Base-by-base conservation (phyloP, 2,888 invertebrate genomes). In the Netelia fuscicornis region DNA sequence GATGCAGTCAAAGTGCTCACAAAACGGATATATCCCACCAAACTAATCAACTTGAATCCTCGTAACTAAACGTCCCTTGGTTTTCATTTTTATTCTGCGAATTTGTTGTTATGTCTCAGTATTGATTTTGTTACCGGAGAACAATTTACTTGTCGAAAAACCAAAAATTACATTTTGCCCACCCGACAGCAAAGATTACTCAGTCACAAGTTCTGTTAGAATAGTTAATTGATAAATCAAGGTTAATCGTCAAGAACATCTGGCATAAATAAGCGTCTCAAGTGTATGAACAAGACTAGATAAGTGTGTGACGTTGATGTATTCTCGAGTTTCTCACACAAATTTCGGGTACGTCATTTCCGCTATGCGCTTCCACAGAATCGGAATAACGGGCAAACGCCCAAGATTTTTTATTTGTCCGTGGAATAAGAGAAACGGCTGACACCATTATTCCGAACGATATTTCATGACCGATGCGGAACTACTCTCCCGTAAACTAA, bases 331-430 rank as follows among this genome's bases (percentile, higher is more conserved):
- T 11, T 48, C 79, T 75, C 56, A 37, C 48, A 30, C 17, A n/a
- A 60, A 70, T 74, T 74, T 62, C 74, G 44, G 11, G 37, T 13
- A 2, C 13, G 25, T 64, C 67, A 20, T 48, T n/a, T 70, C 10
- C n/a, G 13, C 13, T 48, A 11, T 25, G 62, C 17, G 75, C 17
- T 17, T 10, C 25, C 25, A 25, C n/a, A 65, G 25, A 58, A 71
- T 30, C 37, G 44, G 62, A 64, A 70, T 58, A 72, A 70, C 20
- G 81, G 74, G 77, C 84, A 77, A 78, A 56, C 74, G 56, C 77
- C 77, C 84, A 84, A 84, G 81, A 72, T 62, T 62, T 56, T 56
- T 71, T 67, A 72, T 84, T 77, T 56, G 37, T 56, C 25, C 58
- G 48, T 13, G 60, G 17, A 84, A 81, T 78, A 68, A 81, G 81